Evolutionary conservation across 2,797 vertebrate species (phyloP).

Genomic region (Phataginus tricuspis): DNA sequence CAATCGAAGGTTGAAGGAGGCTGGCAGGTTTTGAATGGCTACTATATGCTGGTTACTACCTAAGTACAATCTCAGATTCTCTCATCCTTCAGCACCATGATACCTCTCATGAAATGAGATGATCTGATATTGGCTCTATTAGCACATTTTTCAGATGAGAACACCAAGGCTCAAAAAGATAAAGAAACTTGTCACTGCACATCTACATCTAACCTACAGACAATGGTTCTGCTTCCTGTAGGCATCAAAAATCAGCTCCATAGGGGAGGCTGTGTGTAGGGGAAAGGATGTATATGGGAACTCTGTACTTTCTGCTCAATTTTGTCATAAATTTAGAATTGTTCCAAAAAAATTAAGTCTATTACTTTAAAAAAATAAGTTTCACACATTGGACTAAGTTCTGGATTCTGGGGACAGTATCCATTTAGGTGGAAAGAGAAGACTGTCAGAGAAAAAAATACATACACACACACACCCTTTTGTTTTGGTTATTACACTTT

Average conservation of each 20-base stretch:
- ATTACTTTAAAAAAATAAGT: neutral
- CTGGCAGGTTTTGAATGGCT: neutral
- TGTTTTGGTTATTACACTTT: neutral
- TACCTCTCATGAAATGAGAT: neutral
- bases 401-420: neutral
- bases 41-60: no score
- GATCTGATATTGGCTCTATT: neutral
- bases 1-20: neutral
- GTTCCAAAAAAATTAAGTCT: neutral
- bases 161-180: neutral
- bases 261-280: neutral
- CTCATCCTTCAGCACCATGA: neutral
- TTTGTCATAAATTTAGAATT: slow-evolving; percentile 12
- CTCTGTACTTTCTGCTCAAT: neutral
- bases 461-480: neutral
- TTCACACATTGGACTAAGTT: neutral
- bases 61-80: neutral
- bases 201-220: neutral
- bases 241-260: neutral
- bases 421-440: neutral
- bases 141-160: neutral
- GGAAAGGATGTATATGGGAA: neutral
- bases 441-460: neutral
- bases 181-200: neutral
- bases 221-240: neutral